Evolutionary conservation across 2,888 invertebrate genomes (phyloP), one percentile per base, ranked within the genome.

Genomic region (Epiblema foenella): DNA sequence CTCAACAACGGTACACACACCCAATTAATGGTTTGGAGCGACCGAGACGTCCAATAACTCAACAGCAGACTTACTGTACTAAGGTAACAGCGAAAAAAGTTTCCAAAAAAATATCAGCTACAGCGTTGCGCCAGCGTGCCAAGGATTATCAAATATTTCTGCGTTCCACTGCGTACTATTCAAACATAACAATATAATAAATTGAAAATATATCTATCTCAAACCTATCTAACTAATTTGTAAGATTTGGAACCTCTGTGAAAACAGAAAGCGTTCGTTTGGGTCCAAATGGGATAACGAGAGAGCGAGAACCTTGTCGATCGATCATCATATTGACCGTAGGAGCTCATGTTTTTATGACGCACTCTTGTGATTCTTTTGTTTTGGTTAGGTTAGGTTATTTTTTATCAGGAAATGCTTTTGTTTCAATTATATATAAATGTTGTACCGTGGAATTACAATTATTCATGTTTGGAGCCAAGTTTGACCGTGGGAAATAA

Each of bases 401-500:
- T 8, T n/a, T 63, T 18, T 17, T 63, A 63, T 63, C 52, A 24
- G 11, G 33, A 20, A 12, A 52, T 20, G 29, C n/a, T 33, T 2
- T n/a, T 12, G 5, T 37, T 57, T 57, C 33, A 37, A 57, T 24
- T 24, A 24, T 24, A 33, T 33, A 29, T 29, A 33, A 57, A 29
- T 5, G 5, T 24, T 24, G 2, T 8, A 29, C 33, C 5, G 15
- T 0, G 8, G n/a, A 7, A 52, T 52, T 52, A 3, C 18, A 20
- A 52, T 20, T 11, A 42, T 59, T 39, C 20, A 15, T 20, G 12
- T 8, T n/a, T n/a, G n/a, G n/a, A n/a, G 20, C 4, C 18, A 18
- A 42, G 37, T 59, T 18, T 42, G 62, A 51, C 66, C 73, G 69
- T 67, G 54, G 69, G 56, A 37, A 58, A 39, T 73, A 77, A 78